Percentiles rank a stretch among this genome's conserved stretches.
Conservation (phyloP, 2,113 vertebrate genomes). For the Anhinga rufa region DNA sequence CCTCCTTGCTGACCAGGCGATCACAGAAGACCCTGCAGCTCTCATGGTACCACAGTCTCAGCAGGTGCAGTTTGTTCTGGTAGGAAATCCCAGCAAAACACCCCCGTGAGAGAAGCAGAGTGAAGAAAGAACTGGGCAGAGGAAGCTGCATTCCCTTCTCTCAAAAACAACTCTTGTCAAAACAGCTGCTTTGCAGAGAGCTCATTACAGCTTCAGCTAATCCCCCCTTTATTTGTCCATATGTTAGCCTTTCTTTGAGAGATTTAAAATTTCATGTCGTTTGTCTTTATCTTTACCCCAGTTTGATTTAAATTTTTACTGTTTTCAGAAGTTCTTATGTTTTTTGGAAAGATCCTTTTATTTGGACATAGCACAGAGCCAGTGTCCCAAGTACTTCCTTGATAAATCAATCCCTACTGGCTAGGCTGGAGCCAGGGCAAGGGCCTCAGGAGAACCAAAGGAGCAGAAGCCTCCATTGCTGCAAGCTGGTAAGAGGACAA, state of each 20-base stretch:
- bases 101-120: neutral
- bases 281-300: neutral
- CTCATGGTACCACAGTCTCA: conserved; percentile 90
- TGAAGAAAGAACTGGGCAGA: neutral
- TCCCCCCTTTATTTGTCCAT: neutral
- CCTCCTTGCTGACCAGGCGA: conserved; percentile 81
- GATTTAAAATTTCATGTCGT: neutral
- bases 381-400: neutral
- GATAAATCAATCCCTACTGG: neutral
- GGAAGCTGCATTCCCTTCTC: neutral
- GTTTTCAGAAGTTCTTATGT: neutral
- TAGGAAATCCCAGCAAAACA: neutral
- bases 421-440: neutral
- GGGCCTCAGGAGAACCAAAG: neutral
- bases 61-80: conserved; percentile 79
- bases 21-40: conserved; percentile 89
- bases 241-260: neutral
- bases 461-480: neutral
- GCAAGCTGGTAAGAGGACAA: neutral
- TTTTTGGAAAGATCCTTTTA: neutral
- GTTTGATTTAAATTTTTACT: neutral
- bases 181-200: conserved; percentile 24
- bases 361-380: neutral
- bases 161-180: neutral
- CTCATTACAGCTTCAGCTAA: neutral